These are phyloP conservation scores for Vireo altiloquus DNA, from an alignment of 2,113 vertebrate genomes.

Conservation along the genomic window DNA sequence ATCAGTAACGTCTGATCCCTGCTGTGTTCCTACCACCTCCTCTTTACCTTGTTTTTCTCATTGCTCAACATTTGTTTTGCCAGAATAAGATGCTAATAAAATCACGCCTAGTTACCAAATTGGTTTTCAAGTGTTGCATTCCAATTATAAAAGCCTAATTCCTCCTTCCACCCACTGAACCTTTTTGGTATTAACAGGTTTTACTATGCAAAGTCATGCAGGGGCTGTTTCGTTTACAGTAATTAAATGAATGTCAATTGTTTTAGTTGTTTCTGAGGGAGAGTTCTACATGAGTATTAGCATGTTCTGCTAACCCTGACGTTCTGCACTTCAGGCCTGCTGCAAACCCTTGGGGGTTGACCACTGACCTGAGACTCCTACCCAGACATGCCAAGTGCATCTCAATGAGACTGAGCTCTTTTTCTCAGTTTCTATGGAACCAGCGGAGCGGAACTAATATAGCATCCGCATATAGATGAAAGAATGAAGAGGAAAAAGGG, in stretches of 20 bases:
- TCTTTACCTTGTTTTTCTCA: conserved; percentile 44
- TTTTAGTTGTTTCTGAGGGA: conserved; percentile 71
- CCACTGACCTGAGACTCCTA: conserved; percentile 79
- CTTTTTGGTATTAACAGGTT: conserved; percentile 51
- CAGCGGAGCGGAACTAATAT: conserved; percentile 82
- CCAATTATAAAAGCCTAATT: conserved; percentile 61
- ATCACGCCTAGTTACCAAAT: conserved; percentile 36
- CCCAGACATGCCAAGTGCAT: conserved; percentile 62
- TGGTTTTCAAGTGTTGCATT: conserved; percentile 41
- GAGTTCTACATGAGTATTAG: conserved; percentile 79
- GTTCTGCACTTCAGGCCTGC: conserved; percentile 62
- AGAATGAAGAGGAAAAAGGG: conserved; percentile 61
- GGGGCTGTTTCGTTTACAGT: conserved; percentile 75
- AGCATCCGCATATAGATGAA: conserved; percentile 67
- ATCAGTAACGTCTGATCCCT: not conserved
- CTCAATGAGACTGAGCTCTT: conserved; percentile 76
- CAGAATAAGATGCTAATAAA: conserved; percentile 68
- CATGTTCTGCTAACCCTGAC: conserved; percentile 80
- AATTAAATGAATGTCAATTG: conserved; percentile 84
- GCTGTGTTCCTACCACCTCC: not conserved
- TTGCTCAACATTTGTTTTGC: conserved; percentile 53
- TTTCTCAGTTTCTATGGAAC: conserved; percentile 64
- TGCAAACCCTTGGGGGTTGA: conserved; percentile 65
- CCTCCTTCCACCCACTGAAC: conserved; percentile 47
- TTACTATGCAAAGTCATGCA: conserved; percentile 68